Conservation (phyloP, 2,888 invertebrate genomes). For the Gastracanthus pulcherrimus region DNA sequence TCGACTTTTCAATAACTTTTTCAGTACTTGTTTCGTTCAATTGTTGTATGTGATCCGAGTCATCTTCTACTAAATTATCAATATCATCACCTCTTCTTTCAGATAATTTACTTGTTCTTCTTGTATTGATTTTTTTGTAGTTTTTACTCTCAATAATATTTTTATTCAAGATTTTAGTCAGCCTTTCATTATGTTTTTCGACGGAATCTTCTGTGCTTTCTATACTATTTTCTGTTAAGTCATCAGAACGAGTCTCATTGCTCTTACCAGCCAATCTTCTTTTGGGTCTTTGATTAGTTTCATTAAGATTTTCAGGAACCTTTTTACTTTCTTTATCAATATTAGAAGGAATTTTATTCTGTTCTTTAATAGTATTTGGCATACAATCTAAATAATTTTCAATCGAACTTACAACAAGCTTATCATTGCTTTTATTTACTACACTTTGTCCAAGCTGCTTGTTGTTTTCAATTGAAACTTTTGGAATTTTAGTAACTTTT, state of each 20-base stretch:
- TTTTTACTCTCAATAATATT: background rate
- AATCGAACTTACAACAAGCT: background rate
- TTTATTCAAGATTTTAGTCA: conserved; percentile 20
- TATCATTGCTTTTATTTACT: background rate
- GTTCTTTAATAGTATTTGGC: background rate
- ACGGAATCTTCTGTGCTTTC: background rate
- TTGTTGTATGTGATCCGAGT: background rate
- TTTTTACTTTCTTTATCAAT: background rate
- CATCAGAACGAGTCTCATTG: background rate
- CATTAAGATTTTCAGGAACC: background rate
- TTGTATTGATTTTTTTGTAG: background rate
- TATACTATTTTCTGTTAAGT: background rate
- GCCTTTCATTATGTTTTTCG: conserved; percentile 30
- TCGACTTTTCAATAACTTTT: conserved; percentile 17
- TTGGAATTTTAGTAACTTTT: background rate
- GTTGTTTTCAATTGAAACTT: conserved; percentile 5
- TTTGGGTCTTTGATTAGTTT: conserved; percentile 26
- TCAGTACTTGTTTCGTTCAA: background rate
- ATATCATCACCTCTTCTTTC: background rate
- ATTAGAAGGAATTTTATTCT: background rate
- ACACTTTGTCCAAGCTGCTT: background rate
- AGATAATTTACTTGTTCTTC: background rate
- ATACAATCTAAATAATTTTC: background rate
- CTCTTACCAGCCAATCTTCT: background rate
- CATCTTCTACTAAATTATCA: background rate